Conservation (phyloP, 2,888 invertebrate genomes). For the Herminia tarsipennalis region DNA sequence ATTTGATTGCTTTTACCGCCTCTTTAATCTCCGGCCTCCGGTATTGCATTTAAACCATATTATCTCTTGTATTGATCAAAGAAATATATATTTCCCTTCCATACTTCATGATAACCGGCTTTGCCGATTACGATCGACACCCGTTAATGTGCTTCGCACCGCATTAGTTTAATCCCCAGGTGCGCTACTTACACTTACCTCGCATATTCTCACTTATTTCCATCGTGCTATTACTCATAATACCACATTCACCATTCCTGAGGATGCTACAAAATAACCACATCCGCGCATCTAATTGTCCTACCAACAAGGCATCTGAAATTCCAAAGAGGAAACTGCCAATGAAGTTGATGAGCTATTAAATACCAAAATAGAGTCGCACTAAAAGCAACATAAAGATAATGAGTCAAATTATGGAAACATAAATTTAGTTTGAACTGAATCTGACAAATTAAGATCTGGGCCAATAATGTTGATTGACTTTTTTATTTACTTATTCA, state of each 20-base stretch:
- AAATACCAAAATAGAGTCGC: constrained; percentile 29
- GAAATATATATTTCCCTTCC: neutral
- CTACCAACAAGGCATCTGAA: constrained; percentile 39
- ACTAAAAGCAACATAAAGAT: constrained; percentile 18
- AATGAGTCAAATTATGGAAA: constrained; percentile 16
- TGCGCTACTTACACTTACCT: constrained; percentile 33
- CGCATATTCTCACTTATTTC: constrained; percentile 63
- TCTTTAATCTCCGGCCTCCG: no score
- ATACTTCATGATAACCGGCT: constrained; percentile 6
- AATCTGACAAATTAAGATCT: constrained; percentile 13
- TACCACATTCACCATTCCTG: constrained; percentile 45
- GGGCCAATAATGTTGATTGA: constrained; percentile 2
- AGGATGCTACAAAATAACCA: constrained; percentile 72
- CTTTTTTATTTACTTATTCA: no score
- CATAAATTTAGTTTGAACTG: constrained; percentile 22
- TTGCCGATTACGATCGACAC: constrained; percentile 14
- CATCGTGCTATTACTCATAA: constrained; percentile 63
- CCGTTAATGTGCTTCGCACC: constrained; percentile 37
- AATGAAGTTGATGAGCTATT: constrained; percentile 38
- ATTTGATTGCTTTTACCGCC: no score
- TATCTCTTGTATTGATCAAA: no score
- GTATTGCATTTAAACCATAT: no score
- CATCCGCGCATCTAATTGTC: constrained; percentile 72
- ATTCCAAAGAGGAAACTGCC: constrained; percentile 32
- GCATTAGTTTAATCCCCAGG: constrained; percentile 41